phyloP scores from a whole-genome alignment of 2,113 vertebrate genomes.

The Benitochromis conjunctus region DNA sequence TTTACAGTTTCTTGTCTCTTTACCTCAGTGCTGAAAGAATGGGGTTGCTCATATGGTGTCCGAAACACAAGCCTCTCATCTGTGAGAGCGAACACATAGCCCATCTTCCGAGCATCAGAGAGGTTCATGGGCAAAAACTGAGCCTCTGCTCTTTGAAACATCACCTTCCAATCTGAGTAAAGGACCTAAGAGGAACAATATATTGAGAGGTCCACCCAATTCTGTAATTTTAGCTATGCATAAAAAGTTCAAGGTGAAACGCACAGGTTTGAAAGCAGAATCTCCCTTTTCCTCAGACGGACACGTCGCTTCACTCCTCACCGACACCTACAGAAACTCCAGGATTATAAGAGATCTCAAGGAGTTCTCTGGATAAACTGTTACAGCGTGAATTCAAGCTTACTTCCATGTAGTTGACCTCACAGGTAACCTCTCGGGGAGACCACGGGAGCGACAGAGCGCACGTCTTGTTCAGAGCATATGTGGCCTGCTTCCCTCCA shows the following conservation, averaged over 20 bases:
- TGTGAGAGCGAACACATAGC: conserved; percentile 36
- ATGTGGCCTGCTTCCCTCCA: not conserved
- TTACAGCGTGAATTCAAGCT: not conserved
- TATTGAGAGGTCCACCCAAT: not conserved
- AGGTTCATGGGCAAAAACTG: conserved; percentile 17
- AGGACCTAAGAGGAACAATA: not conserved
- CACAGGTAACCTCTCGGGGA: conserved; percentile 63
- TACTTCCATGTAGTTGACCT: conserved; percentile 73
- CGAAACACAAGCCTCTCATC: conserved; percentile 55
- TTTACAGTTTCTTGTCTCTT: not conserved
- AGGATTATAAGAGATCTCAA: not conserved
- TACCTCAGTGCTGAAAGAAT: conserved; percentile 47
- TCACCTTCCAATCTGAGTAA: conserved; percentile 53
- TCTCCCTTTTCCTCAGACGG: not conserved
- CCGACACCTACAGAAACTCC: conserved; percentile 35
- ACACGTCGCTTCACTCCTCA: conserved; percentile 33
- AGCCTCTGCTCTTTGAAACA: conserved; percentile 27
- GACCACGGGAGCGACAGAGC: conserved; percentile 13
- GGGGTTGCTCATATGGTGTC: conserved; percentile 40
- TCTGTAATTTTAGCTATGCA: not conserved
- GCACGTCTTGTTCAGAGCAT: conserved; percentile 52
- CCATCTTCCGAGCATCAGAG: conserved; percentile 22
- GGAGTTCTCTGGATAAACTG: accelerated
- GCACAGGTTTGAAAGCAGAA: conserved; percentile 16
- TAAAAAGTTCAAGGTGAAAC: not conserved